These are phyloP conservation scores for Ptiloglossa arizonensis DNA, from an alignment of 1,140 invertebrate genomes.

Conservation along the genomic window DNA sequence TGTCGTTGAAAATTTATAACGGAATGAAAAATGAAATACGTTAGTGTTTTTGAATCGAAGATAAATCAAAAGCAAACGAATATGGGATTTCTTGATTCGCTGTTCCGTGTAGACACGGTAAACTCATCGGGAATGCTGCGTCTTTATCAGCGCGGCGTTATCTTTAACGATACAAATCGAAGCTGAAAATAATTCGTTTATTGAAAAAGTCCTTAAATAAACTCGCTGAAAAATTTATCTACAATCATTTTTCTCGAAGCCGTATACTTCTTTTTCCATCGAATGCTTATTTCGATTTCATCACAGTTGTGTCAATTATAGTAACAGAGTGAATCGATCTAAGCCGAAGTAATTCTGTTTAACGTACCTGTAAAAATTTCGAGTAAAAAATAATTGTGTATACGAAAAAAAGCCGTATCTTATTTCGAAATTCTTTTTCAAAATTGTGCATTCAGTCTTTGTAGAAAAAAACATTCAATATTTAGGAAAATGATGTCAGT, in stretches of 20 bases:
- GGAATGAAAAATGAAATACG: background rate
- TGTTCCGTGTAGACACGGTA: background rate
- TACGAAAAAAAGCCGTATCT: too few relatives aligned
- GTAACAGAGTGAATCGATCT: too few relatives aligned
- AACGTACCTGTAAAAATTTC: too few relatives aligned
- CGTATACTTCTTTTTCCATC: background rate
- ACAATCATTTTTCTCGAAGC: background rate
- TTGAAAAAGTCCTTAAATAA: background rate
- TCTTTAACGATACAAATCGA: conserved; percentile 21
- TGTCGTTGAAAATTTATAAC: background rate
- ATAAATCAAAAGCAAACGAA: background rate
- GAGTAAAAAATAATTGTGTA: too few relatives aligned
- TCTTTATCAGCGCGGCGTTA: conserved; percentile 25
- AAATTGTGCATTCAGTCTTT: too few relatives aligned
- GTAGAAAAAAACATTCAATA: background rate
- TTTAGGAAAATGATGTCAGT: background rate
- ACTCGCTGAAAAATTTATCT: too few relatives aligned
- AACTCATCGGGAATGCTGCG: background rate
- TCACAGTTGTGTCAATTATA: too few relatives aligned
- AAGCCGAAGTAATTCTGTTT: too few relatives aligned
- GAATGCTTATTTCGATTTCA: too few relatives aligned
- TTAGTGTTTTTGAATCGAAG: background rate
- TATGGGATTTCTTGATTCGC: conserved; percentile 1
- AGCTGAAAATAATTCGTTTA: conserved; percentile 30
- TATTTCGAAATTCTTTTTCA: too few relatives aligned